phyloP scores from a whole-genome alignment of 1,140 invertebrate genomes.

The Neodiprion virginianus region DNA sequence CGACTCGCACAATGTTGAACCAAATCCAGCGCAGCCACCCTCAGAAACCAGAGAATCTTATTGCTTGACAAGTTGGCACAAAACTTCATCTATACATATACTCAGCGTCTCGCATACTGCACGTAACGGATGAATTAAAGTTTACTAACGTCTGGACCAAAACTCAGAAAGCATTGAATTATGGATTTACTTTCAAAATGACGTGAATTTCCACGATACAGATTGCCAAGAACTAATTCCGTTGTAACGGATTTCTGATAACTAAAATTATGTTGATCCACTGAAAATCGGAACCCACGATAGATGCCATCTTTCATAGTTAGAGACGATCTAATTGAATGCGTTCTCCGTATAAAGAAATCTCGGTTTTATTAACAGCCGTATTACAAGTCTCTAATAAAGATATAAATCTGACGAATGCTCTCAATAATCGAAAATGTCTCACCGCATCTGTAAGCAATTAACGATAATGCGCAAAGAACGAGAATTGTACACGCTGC shows the following conservation, averaged over 20 bases:
- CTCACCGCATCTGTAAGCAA: too few species aligned
- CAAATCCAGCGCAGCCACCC: neutral
- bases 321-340: too few species aligned
- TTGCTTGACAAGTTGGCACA: slow-evolving; percentile 2
- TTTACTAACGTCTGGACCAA: too few species aligned
- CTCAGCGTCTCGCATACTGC: neutral
- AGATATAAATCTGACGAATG: too few species aligned
- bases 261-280: neutral
- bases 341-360: too few species aligned
- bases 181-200: neutral
- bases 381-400: too few species aligned
- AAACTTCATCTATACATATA: neutral
- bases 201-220: neutral
- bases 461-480: too few species aligned
- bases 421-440: too few species aligned
- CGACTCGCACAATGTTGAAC: neutral
- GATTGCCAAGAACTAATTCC: neutral
- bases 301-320: too few species aligned
- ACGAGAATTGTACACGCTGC: too few species aligned
- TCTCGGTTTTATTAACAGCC: too few species aligned
- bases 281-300: neutral
- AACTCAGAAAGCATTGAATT: neutral
- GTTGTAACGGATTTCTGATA: neutral
- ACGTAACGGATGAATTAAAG: too few species aligned
- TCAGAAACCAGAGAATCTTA: neutral